These are phyloP conservation scores for Catharus ustulatus DNA, from an alignment of 2,797 vertebrate species.

Conservation along the genomic window DNA sequence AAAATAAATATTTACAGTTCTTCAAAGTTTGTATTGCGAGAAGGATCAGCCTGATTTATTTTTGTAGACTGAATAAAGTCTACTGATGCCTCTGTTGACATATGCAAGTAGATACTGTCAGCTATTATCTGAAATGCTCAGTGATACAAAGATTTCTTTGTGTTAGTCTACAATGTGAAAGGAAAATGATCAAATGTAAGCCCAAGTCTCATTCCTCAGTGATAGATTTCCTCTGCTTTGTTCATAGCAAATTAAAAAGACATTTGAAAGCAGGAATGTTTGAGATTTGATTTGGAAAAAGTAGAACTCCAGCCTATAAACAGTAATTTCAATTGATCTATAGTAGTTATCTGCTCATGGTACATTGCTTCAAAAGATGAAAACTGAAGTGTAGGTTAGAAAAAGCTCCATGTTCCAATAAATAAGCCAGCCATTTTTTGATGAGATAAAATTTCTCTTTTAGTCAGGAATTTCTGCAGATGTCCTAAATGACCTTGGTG, in stretches of 20 bases:
- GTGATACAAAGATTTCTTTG: neutral
- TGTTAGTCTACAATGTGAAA: neutral
- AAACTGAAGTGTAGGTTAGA: neutral
- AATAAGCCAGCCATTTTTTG: neutral
- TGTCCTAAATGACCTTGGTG: neutral
- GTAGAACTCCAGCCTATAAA: neutral
- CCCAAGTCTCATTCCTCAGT: neutral
- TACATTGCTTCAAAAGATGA: constrained; percentile 12
- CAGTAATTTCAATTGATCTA: neutral
- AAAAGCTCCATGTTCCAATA: neutral
- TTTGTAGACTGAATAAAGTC: neutral
- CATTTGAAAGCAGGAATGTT: neutral
- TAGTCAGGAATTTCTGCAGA: neutral
- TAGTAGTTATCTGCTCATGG: neutral
- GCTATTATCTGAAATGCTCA: neutral
- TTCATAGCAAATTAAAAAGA: constrained; percentile 6
- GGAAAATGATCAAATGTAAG: constrained; percentile 10
- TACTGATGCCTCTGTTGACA: neutral
- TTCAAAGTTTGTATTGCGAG: neutral
- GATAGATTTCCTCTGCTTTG: neutral
- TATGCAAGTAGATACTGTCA: neutral
- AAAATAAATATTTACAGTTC: constrained; percentile 1
- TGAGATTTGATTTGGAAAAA: neutral
- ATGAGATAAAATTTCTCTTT: neutral
- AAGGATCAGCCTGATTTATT: neutral